Evolutionary conservation across 2,888 invertebrate species (phyloP).

Genomic region (Meghimatium bilineatum): DNA sequence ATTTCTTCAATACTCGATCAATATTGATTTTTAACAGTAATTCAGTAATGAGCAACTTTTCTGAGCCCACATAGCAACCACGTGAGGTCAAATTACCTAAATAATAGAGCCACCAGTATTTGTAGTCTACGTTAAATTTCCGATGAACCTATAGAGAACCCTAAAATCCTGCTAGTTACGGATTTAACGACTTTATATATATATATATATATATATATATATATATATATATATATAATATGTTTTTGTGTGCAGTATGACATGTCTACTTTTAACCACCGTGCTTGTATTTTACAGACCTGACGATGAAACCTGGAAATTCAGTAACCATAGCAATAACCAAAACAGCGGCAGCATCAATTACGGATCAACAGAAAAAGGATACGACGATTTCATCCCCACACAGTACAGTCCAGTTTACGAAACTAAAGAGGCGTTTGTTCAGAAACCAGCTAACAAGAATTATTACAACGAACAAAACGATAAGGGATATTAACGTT

Average conservation of each 20-base stretch:
- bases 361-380: conserved; percentile 11
- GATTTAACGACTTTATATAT: not conserved
- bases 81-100: no score
- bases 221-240: conserved; percentile 63
- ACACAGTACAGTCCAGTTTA: conserved; percentile 64
- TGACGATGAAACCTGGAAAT: conserved; percentile 23
- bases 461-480: conserved; percentile 52
- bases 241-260: conserved; percentile 16
- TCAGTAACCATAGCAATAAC: conserved; percentile 24
- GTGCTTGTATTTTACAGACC: conserved; percentile 18
- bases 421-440: conserved; percentile 69
- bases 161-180: not conserved
- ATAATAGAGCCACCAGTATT: no score
- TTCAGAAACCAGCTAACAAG: conserved; percentile 59
- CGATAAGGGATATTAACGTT: conserved; percentile 46
- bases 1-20: no score
- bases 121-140: no score
- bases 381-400: conserved; percentile 25
- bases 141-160: no score
- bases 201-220: not conserved
- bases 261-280: no score
- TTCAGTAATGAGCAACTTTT: no score
- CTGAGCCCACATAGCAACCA: no score
- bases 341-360: conserved; percentile 1
- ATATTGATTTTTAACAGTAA: no score